Percentiles rank a stretch among this genome's conserved stretches.
These are phyloP conservation scores for Epiperipatus broadwayi DNA, from an alignment of 2,888 invertebrate genomes.

Conservation along the genomic window DNA sequence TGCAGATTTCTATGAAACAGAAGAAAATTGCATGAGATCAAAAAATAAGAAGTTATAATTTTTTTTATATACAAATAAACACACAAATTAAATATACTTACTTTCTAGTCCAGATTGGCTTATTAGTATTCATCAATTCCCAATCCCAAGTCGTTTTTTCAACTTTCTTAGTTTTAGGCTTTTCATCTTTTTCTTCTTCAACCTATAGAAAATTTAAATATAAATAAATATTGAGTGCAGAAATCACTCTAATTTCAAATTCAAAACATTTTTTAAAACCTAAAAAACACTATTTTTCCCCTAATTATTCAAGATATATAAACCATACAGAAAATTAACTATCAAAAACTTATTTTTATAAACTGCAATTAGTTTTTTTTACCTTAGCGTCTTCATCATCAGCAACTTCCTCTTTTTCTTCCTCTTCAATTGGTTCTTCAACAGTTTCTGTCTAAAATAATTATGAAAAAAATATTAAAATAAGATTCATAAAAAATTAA, in stretches of 20 bases:
- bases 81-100: slow-evolving; percentile 24
- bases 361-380: slow-evolving; percentile 11
- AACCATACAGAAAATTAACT: too few relatives aligned
- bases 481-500: slow-evolving; percentile 9
- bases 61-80: slow-evolving; percentile 9
- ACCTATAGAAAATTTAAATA: slow-evolving; percentile 18
- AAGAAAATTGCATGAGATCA: too few relatives aligned
- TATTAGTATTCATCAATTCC: slow-evolving; percentile 85
- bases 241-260: neutral
- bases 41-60: too few relatives aligned
- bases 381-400: slow-evolving; percentile 40
- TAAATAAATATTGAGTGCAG: neutral
- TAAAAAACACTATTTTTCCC: too few relatives aligned
- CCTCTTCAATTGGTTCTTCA: slow-evolving; percentile 44
- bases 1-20: too few relatives aligned
- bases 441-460: slow-evolving; percentile 44
- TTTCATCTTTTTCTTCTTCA: slow-evolving; percentile 38
- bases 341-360: too few relatives aligned
- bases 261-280: too few relatives aligned
- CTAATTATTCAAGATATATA: too few relatives aligned
- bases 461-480: slow-evolving; percentile 4
- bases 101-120: slow-evolving; percentile 97
- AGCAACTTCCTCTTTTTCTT: slow-evolving; percentile 42
- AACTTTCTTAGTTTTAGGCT: slow-evolving; percentile 64
- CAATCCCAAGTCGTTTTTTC: slow-evolving; percentile 96